Evolutionary conservation across 2,888 invertebrate species (phyloP).

Genomic region (Zygogramma bicolorata): DNA sequence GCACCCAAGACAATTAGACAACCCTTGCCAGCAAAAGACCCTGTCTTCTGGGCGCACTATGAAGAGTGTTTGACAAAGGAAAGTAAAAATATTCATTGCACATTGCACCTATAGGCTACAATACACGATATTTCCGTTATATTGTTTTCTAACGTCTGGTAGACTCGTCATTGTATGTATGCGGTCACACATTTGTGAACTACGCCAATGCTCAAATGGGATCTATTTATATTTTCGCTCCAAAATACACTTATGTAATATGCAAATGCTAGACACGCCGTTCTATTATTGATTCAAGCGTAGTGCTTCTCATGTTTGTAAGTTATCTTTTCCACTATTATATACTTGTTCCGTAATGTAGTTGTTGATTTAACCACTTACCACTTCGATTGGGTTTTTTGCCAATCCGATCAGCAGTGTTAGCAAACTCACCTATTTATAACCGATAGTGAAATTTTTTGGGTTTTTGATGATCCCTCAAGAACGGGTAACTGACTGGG

Average conservation of each 20-base stretch:
- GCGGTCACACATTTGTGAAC: neutral
- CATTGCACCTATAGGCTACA: no score
- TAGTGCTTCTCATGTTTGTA: constrained; percentile 12
- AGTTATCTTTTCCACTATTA: neutral
- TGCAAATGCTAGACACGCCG: constrained; percentile 5
- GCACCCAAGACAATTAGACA: no score
- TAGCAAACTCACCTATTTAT: neutral
- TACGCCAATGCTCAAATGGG: neutral
- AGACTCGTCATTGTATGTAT: neutral
- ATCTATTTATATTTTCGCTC: neutral
- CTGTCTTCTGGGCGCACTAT: no score
- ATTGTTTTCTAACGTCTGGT: no score
- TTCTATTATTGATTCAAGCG: neutral
- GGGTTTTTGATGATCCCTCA: no score
- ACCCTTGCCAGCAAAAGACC: no score
- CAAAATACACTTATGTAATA: neutral
- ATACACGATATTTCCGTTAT: no score
- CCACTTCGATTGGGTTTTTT: neutral
- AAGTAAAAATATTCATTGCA: no score
- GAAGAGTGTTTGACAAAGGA: no score
- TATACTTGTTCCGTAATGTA: neutral
- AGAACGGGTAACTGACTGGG: no score
- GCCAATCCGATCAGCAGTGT: neutral
- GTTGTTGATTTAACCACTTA: neutral
- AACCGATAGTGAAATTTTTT: no score